Conservation (phyloP, 2,888 invertebrate species). For the Leptopilina myrica region DNA sequence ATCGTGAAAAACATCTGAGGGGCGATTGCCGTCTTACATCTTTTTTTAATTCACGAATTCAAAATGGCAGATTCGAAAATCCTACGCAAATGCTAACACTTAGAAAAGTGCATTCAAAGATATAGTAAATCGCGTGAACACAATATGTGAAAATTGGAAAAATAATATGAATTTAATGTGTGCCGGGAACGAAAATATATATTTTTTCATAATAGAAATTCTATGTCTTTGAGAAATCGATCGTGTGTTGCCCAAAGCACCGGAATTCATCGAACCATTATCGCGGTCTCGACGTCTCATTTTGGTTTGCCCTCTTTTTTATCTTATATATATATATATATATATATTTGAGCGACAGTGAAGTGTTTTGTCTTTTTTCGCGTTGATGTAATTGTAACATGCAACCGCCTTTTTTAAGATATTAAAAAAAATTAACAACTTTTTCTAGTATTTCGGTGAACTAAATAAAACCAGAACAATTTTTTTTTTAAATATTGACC, state of each 20-base stretch:
- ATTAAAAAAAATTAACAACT: background rate
- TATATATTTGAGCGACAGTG: background rate
- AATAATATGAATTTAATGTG: slow-evolving; percentile 20
- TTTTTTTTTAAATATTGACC: slow-evolving; percentile 15
- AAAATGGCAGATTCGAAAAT: slow-evolving; percentile 27
- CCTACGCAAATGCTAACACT: background rate
- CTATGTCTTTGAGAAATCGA: slow-evolving; percentile 13
- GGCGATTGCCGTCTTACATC: background rate
- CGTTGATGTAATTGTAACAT: slow-evolving; percentile 22
- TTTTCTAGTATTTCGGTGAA: background rate
- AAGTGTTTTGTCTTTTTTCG: slow-evolving; percentile 37
- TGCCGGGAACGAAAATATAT: background rate
- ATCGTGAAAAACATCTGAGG: slow-evolving; percentile 10
- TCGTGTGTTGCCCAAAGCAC: slow-evolving; percentile 27
- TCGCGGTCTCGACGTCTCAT: slow-evolving; percentile 5
- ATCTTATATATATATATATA: background rate
- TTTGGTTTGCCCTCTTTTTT: slow-evolving; percentile 26
- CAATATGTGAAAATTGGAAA: slow-evolving; percentile 28
- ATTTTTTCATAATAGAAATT: slow-evolving; percentile 23
- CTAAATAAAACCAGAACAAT: background rate
- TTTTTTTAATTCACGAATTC: slow-evolving; percentile 11
- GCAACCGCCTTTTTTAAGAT: slow-evolving; percentile 4
- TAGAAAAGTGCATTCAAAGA: slow-evolving; percentile 14
- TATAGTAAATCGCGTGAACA: background rate
- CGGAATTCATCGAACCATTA: slow-evolving; percentile 33